These are phyloP conservation scores for Amphiprion clarkii DNA, from an alignment of 2,797 vertebrate genomes.

Conservation along the genomic window DNA sequence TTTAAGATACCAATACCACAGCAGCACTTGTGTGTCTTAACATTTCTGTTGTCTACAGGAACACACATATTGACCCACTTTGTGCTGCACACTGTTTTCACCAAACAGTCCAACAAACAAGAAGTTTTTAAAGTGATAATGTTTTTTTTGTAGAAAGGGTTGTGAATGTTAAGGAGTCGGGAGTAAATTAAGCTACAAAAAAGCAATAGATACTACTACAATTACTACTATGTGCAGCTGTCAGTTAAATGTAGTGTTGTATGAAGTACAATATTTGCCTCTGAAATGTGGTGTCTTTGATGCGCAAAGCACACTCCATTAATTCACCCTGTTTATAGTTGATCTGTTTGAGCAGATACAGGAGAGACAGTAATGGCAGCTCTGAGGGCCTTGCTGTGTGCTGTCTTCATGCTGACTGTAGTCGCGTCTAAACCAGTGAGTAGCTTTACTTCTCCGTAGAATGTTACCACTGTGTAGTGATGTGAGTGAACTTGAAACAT, in stretches of 20 bases:
- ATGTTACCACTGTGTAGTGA: neutral
- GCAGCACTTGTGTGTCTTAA: too few species aligned
- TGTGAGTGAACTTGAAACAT: neutral
- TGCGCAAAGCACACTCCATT: neutral
- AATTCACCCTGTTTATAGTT: neutral
- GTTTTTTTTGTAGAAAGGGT: too few species aligned
- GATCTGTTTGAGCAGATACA: constrained; percentile 36
- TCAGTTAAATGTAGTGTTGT: neutral
- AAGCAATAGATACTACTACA: too few species aligned
- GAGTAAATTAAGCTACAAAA: too few species aligned
- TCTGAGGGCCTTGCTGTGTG: constrained; percentile 31
- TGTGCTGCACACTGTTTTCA: too few species aligned
- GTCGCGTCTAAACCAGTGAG: constrained; percentile 69
- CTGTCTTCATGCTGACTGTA: constrained; percentile 50
- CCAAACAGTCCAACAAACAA: too few species aligned
- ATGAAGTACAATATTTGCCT: neutral
- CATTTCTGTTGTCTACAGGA: too few species aligned
- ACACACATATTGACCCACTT: too few species aligned
- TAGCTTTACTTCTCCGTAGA: neutral
- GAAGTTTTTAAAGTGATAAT: too few species aligned
- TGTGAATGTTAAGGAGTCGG: too few species aligned
- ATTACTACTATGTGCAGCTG: neutral
- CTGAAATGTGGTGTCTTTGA: neutral
- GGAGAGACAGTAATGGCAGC: constrained; percentile 33
- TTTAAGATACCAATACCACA: too few species aligned